phyloP scores from a whole-genome alignment of 2,113 vertebrate genomes.

The Tonatia bakeri region DNA sequence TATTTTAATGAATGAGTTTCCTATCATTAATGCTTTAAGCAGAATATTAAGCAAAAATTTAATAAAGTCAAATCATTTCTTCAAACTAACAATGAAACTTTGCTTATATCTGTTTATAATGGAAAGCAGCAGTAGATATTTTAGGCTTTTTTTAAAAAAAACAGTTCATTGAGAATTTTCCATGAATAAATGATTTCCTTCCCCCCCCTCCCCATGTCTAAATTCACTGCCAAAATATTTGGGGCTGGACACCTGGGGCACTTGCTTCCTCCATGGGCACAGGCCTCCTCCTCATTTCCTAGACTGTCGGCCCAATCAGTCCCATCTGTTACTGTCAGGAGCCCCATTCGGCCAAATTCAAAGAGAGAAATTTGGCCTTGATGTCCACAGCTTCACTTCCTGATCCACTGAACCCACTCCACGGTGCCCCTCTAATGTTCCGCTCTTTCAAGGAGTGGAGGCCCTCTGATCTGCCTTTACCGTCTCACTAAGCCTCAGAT shows the following conservation, averaged over 20 bases:
- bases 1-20: neutral
- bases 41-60: neutral
- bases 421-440: neutral
- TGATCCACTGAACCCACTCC: neutral
- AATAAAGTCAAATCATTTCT: neutral
- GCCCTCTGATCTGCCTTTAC: neutral
- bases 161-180: slow-evolving; percentile 14
- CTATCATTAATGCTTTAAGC: neutral
- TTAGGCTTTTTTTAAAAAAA: neutral
- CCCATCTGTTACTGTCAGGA: slow-evolving; percentile 22
- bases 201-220: neutral
- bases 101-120: neutral
- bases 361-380: neutral
- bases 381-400: neutral
- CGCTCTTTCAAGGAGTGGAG: neutral
- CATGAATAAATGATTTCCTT: neutral
- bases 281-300: neutral
- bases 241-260: neutral
- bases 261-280: neutral
- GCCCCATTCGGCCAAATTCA: slow-evolving; percentile 13
- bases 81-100: slow-evolving; percentile 15
- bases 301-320: neutral
- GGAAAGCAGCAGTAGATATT: neutral
- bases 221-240: slow-evolving; percentile 4
- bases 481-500: neutral